Percentiles rank a stretch among this genome's conserved stretches.
phyloP scores from a whole-genome alignment of 2,888 invertebrate genomes.

The Epirrita christyi region DNA sequence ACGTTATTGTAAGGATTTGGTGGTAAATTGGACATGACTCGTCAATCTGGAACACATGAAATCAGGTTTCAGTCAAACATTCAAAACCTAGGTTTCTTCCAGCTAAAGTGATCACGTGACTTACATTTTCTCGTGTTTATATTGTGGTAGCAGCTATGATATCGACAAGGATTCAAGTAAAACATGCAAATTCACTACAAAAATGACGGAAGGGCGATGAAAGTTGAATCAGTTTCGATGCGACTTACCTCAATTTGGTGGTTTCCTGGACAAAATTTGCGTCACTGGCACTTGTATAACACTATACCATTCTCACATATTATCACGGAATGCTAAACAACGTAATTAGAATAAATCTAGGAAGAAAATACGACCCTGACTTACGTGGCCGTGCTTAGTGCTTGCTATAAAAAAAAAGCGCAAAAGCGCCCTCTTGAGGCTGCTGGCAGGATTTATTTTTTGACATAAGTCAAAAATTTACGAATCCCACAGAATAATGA shows the following conservation, averaged over 20 bases:
- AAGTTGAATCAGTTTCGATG: conserved; percentile 37
- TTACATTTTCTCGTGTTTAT: conserved; percentile 51
- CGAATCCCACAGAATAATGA: neutral
- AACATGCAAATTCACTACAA: conserved; percentile 76
- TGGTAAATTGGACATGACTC: conserved; percentile 78
- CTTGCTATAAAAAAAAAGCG: conserved; percentile 77
- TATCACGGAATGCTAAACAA: conserved; percentile 65
- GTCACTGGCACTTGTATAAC: conserved; percentile 59
- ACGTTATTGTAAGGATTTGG: conserved; percentile 69
- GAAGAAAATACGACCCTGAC: conserved; percentile 81
- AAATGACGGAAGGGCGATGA: conserved; percentile 69
- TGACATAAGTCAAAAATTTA: conserved; percentile 50
- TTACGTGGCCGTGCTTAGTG: conserved; percentile 84
- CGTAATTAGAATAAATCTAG: conserved; percentile 67
- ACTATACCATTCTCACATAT: conserved; percentile 75
- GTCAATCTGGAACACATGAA: conserved; percentile 71
- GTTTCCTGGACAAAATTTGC: conserved; percentile 60
- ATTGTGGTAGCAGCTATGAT: conserved; percentile 60
- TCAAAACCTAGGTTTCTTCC: conserved; percentile 1
- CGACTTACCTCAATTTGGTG: conserved; percentile 65
- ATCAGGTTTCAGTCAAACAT: conserved; percentile 38
- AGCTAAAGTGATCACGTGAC: conserved; percentile 17
- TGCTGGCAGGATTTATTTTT: conserved; percentile 71
- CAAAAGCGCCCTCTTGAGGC: conserved; percentile 81
- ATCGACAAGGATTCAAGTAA: conserved; percentile 66